Conservation (phyloP, 2,113 vertebrate genomes). For the Paradoxurus hermaphroditus region DNA sequence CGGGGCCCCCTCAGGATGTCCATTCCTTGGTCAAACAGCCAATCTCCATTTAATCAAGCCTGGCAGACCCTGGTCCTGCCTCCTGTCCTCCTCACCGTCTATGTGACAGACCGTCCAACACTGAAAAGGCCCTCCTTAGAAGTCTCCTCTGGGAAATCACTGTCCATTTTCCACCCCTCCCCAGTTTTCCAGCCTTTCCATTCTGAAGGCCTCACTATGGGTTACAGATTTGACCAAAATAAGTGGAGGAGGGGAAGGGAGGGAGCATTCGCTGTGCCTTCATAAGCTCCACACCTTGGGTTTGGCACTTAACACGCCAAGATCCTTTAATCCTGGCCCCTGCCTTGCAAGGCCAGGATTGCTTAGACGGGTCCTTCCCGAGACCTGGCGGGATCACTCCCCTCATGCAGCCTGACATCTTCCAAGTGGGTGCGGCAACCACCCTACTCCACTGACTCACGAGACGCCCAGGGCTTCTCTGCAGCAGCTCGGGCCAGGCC, state of each 20-base stretch:
- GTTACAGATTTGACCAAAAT: background rate
- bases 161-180: background rate
- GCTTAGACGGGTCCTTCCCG: background rate
- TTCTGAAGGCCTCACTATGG: background rate
- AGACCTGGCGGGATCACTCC: background rate
- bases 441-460: background rate
- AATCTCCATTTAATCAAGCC: background rate
- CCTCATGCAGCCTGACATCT: background rate
- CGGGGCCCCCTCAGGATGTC: background rate
- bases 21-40: background rate
- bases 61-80: background rate
- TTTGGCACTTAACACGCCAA: accelerated
- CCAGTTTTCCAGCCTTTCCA: background rate
- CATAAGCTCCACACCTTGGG: background rate
- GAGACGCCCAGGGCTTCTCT: background rate
- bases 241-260: too few relatives aligned
- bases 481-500: background rate
- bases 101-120: background rate
- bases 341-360: background rate
- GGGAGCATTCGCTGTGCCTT: background rate
- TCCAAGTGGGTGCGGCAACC: background rate
- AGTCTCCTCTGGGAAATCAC: background rate
- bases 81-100: background rate
- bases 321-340: background rate
- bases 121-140: background rate